These are phyloP conservation scores for Tetheella fluctuosa DNA, from an alignment of 2,888 invertebrate genomes.

Conservation along the genomic window DNA sequence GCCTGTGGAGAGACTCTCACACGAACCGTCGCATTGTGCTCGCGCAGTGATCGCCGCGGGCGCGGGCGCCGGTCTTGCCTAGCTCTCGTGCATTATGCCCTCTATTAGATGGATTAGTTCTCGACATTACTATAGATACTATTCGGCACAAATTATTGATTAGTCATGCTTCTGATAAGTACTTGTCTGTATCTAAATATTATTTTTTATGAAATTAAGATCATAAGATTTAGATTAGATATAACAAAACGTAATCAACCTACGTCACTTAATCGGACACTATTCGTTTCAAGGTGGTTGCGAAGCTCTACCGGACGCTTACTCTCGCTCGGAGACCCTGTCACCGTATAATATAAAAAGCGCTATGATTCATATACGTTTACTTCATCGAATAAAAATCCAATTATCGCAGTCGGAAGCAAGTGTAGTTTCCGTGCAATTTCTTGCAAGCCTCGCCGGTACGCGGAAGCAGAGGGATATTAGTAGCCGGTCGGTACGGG, in stretches of 20 bases:
- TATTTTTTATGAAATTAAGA: not conserved
- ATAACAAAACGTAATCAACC: not conserved
- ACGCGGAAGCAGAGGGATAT: constrained; percentile 51
- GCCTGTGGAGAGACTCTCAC: constrained; percentile 56
- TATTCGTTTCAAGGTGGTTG: constrained; percentile 1
- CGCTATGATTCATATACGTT: constrained; percentile 55
- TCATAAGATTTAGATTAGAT: not conserved
- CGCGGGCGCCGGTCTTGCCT: not conserved
- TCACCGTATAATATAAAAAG: constrained; percentile 28
- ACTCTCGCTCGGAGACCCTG: constrained; percentile 14
- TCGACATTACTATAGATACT: not conserved
- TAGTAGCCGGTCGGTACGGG: not conserved
- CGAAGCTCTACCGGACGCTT: constrained; percentile 9
- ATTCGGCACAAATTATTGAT: not conserved
- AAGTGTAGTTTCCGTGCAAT: constrained; percentile 60
- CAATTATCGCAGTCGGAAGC: constrained; percentile 66
- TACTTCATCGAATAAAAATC: constrained; percentile 46
- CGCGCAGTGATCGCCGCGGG: constrained; percentile 6
- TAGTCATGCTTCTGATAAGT: no score
- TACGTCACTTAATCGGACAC: not conserved
- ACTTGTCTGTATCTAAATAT: not conserved
- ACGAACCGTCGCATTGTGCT: constrained; percentile 17
- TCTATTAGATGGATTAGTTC: not conserved
- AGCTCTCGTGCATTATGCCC: not conserved
- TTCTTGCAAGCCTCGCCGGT: constrained; percentile 47